Base-by-base conservation (phyloP, 2,113 vertebrate species). In the Rattus rattus region DNA sequence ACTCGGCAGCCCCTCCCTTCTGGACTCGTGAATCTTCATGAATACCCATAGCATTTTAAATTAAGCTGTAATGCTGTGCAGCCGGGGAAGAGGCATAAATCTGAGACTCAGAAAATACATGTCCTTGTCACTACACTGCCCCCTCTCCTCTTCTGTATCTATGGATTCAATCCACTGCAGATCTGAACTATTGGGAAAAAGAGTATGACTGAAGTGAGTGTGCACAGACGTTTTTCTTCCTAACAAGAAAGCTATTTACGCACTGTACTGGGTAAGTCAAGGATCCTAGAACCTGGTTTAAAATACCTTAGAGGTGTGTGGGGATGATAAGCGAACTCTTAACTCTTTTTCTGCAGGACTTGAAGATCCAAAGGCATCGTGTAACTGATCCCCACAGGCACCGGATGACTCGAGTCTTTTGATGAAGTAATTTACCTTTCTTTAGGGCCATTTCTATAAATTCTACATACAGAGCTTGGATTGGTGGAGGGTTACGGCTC, bases 381-480 rank as follows among this genome's bases (percentile, higher is more conserved):
- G n/a, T 65, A 73, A 43, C 3, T 33, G 84, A 79, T 77, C 11
- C 16, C 26, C 47, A 43, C 36, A 49, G 65, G 80, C 11, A 36
- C 5, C 0, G 20, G 16, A 43, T 65, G 79, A 49, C 61, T 43
- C 24, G 28, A 91, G 73, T 72, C 49, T 49, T 76, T 69, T 36
- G 2, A 17, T 39, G 85, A 92, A 56, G 36, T 17, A 70, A 89
- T 75, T 88, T 22, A 81, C 75, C 52, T 95, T 59, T 95, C 59
- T 81, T 47, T 90, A 36, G n/a, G 43, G 49, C 7, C 36, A 22
- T 69, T 91, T 61, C 91, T 65, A 76, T 67, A 70, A 76, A 94
- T 79, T 94, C 76, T 88, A 73, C 95, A 96, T 87, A n/a, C 11
- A 94, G 54, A 49, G 33, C 14, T 88, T 89, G 49, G 94, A n/a